A percentile compares a stretch with the other conserved stretches of the same genome.
Evolutionary conservation across 2,888 invertebrate species (phyloP).

Genomic region (Trissoscelio sp.): DNA sequence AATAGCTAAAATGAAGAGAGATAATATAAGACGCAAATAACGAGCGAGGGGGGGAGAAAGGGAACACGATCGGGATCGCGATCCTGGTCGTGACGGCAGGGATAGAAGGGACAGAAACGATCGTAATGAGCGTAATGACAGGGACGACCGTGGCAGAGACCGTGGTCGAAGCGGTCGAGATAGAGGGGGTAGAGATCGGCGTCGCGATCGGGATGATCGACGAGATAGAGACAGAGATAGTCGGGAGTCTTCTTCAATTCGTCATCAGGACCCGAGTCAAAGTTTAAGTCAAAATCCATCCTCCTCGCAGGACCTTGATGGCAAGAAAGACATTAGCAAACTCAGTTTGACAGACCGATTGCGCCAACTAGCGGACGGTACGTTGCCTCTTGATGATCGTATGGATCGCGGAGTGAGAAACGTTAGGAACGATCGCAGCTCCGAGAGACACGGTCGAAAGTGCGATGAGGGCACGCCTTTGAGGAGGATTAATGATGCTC

Average conservation of each 20-base stretch:
- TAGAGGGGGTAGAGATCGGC: slow-evolving; percentile 79
- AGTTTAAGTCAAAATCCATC: neutral
- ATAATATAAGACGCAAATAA: too few species aligned
- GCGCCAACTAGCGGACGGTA: slow-evolving; percentile 82
- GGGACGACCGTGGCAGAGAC: slow-evolving; percentile 76
- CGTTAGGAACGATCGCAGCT: slow-evolving; percentile 78
- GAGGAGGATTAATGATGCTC: slow-evolving; percentile 77
- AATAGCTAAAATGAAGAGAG: too few species aligned
- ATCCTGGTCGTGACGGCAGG: slow-evolving; percentile 74
- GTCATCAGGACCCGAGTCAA: slow-evolving; percentile 71
- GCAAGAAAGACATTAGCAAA: slow-evolving; percentile 79
- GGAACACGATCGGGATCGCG: too few species aligned
- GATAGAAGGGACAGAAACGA: slow-evolving; percentile 79
- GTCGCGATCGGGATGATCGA: slow-evolving; percentile 78
- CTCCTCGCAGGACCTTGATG: slow-evolving; percentile 48
- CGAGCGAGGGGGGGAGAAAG: too few species aligned
- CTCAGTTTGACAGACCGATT: slow-evolving; percentile 82
- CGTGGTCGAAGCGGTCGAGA: slow-evolving; percentile 79
- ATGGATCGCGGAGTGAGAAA: slow-evolving; percentile 74
- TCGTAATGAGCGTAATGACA: slow-evolving; percentile 74
- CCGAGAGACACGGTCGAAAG: slow-evolving; percentile 73
- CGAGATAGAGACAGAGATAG: slow-evolving; percentile 79
- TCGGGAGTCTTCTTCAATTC: slow-evolving; percentile 76
- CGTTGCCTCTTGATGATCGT: slow-evolving; percentile 79
- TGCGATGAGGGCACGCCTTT: slow-evolving; percentile 75